Percentiles rank a stretch among this genome's conserved stretches.
phyloP scores from a whole-genome alignment of 2,888 invertebrate genomes.

The Temnothorax ravouxi region DNA sequence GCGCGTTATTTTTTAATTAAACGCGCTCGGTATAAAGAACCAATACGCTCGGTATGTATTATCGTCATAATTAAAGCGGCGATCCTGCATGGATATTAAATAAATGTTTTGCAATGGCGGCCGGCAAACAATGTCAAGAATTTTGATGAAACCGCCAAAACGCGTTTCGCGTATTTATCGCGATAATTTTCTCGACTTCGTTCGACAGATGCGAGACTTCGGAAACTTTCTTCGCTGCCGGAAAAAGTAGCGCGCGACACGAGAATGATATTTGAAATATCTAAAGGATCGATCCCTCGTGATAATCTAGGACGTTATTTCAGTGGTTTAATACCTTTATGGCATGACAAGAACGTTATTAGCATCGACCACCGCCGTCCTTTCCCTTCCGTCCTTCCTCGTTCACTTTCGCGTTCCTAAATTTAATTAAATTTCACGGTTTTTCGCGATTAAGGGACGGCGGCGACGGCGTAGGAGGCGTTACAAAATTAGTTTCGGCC shows the following conservation, averaged over 20 bases:
- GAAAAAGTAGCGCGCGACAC: slow-evolving; percentile 48
- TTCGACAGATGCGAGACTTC: slow-evolving; percentile 29
- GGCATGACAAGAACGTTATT: slow-evolving; percentile 83
- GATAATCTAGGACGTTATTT: slow-evolving; percentile 80
- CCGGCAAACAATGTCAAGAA: slow-evolving; percentile 47
- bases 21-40: slow-evolving; percentile 47
- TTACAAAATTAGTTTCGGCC: slow-evolving; percentile 85
- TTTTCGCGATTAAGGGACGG: slow-evolving; percentile 86
- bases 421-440: slow-evolving; percentile 86
- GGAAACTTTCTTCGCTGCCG: slow-evolving; percentile 50
- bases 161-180: slow-evolving; percentile 43
- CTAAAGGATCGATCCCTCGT: slow-evolving; percentile 68
- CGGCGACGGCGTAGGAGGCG: slow-evolving; percentile 77
- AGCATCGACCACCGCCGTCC: slow-evolving; percentile 80
- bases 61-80: slow-evolving; percentile 54
- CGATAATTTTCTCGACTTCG: slow-evolving; percentile 38
- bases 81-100: slow-evolving; percentile 47
- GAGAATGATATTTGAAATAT: slow-evolving; percentile 54
- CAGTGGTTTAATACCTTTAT: slow-evolving; percentile 83
- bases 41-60: slow-evolving; percentile 53
- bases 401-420: slow-evolving; percentile 85
- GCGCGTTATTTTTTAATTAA: slow-evolving; percentile 58
- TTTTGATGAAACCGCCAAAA: slow-evolving; percentile 49
- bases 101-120: slow-evolving; percentile 46
- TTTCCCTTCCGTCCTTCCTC: slow-evolving; percentile 76